These are phyloP conservation scores for Drosophila pseudotakahashii DNA, from an alignment of 2,888 invertebrate genomes.

Conservation along the genomic window DNA sequence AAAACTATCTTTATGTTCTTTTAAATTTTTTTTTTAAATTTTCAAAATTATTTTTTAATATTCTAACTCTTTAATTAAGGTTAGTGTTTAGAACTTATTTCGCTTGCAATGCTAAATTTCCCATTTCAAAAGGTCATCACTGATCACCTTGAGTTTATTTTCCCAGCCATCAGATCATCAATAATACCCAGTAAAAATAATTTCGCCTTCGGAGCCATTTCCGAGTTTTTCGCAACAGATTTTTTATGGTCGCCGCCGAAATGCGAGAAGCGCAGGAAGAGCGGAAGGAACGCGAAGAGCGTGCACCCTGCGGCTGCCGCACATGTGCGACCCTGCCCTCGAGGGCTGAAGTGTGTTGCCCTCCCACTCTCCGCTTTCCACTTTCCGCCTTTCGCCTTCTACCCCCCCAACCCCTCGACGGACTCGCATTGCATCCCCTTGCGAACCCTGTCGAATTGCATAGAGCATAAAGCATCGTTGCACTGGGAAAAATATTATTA, in stretches of 20 bases:
- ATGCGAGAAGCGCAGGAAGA: constrained; percentile 44
- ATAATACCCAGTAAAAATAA: constrained; percentile 13
- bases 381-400: neutral
- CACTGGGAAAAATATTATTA: constrained; percentile 2
- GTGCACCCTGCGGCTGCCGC: constrained; percentile 48
- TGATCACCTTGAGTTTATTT: neutral
- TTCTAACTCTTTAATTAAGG: no score
- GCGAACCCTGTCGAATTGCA: constrained; percentile 29
- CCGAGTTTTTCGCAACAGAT: constrained; percentile 59
- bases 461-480: constrained; percentile 22
- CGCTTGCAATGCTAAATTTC: neutral
- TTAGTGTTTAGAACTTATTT: no score
- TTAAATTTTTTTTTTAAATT: no score
- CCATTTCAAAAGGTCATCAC: neutral
- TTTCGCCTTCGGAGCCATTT: constrained; percentile 31
- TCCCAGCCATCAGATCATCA: neutral
- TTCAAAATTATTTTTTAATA: no score
- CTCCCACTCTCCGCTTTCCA: neutral
- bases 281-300: constrained; percentile 36
- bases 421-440: constrained; percentile 14
- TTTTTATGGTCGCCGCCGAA: constrained; percentile 63
- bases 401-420: neutral
- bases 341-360: constrained; percentile 27
- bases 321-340: constrained; percentile 29
- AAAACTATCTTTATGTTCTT: no score